Base-by-base conservation (phyloP, 2,113 vertebrate genomes). In the Pseudolaguvia tuberculata region DNA sequence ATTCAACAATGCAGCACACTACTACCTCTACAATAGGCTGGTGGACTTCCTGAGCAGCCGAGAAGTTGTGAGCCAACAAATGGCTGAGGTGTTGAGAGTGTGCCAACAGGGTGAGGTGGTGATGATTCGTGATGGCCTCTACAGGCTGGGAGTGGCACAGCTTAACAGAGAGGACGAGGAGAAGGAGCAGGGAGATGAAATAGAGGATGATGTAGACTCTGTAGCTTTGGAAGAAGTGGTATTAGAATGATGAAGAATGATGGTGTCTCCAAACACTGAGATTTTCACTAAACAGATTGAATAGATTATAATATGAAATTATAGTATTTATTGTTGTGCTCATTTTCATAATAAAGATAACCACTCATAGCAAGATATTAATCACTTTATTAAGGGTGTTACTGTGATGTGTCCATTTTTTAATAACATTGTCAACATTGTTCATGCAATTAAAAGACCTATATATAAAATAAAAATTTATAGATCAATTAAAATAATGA, bases 11-110 rank as follows among this genome's bases (percentile, higher is more conserved):
- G 89, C 95, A 0, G 95, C 94, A 0, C 94, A 96, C 84, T 99
- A 98, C 91, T 99, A 96, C 91, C 94, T 99, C 76, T 97, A 96
- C 86, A 98, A 98, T 85, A 93, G 97, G 27, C 91, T 99, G 82
- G 75, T 96, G 75, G 97, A 99, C 88, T 99, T 96, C 87, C 91
- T 98, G 82, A 93, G 89, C 80, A 98, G 96, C 87, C 89, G 93
- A 8, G 96, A 98, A 31, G 92, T 98, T 0, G 97, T 99, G 31
- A 95, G 91, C 78, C 87, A 92, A 82, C 97, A 99, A 88, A 98
- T 99, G 85, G 89, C 88, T 27, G 92, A 96, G 29, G 88, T 98
- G 0, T 91, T 99, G 35, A 93, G 93, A 86, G 92, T 88, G 82
- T 99, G 97, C 81, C 95, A 97, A 82, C 94, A 95, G 0, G 97